Base-by-base conservation (phyloP, 2,888 invertebrate species). In the Dimorphilus gyrociliatus region DNA sequence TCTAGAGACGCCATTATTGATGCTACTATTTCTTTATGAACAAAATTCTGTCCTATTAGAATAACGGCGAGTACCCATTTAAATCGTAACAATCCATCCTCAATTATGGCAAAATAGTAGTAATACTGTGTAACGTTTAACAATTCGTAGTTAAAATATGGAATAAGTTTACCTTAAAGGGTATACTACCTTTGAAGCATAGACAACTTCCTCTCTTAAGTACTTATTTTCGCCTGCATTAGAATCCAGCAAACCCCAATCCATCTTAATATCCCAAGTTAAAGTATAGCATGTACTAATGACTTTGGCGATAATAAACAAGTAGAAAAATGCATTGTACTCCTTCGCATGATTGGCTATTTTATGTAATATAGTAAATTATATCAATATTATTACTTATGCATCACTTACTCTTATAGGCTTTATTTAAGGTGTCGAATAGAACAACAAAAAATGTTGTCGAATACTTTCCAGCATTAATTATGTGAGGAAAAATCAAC, bases 211-310 rank as follows among this genome's bases (percentile, higher is more conserved):
- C 56, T 92, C 90, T 24, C 92, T 69, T 2, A 92, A 69, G 58
- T 88, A 79, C 56, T 72, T 75, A 68, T 90, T 84, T 27, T 59
- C 58, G 0, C 81, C 82, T 1, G 86, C 79, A 44, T 80, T 80
- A 33, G 75, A 74, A 54, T 90, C 90, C 51, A 94, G 76, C 33
- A 94, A 69, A 0, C 92, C 92, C 97, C 97, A 97, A 69, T 97
- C 97, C 81, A 97, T 85, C 66, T 82, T 85, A 19, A 94, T 78
- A 63, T 97, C 94, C 94, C 97, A 97, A 2, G 81, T 78, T 61
- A 88, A 86, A 0, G 92, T 84, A 63, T 97, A 97, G 36, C 81
- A 73, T 0, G 94, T 90, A 31, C 84, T 86, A 3, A 86, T 64
- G 19, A 90, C 60, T 12, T 65, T 63, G 5, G 45, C 79, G 3